phyloP scores from a whole-genome alignment of 2,888 invertebrate species.

The Drosophila lacicola region DNA sequence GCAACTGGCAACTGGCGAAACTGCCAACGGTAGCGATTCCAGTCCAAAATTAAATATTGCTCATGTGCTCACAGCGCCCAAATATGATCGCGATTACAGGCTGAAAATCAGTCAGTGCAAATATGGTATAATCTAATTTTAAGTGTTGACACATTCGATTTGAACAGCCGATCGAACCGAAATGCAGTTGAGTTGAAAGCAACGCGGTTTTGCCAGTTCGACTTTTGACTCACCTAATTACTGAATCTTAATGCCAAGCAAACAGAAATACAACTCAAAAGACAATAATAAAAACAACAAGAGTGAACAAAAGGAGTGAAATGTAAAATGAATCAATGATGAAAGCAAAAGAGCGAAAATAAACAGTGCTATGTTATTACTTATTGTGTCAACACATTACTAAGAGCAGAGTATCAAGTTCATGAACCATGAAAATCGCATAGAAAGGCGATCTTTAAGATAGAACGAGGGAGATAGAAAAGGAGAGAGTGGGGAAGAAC shows the following conservation, averaged over 20 bases:
- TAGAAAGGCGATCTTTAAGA: neutral
- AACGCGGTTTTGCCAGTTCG: slow-evolving; percentile 1
- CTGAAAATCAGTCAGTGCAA: slow-evolving; percentile 70
- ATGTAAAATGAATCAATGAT: too few species aligned
- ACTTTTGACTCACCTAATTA: slow-evolving; percentile 4
- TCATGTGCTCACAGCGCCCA: slow-evolving; percentile 48
- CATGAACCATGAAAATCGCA: neutral
- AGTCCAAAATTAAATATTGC: slow-evolving; percentile 71
- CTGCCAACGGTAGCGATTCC: slow-evolving; percentile 43
- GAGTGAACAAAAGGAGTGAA: too few species aligned
- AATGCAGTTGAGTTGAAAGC: slow-evolving; percentile 1
- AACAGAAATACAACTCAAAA: neutral
- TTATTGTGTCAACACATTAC: too few species aligned
- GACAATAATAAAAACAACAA: neutral
- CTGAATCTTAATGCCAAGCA: neutral
- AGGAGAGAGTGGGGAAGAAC: neutral
- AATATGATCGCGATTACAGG: slow-evolving; percentile 57
- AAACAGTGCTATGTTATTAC: too few species aligned
- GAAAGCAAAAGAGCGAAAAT: too few species aligned
- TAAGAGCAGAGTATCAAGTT: too few species aligned
- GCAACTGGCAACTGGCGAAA: slow-evolving; percentile 13
- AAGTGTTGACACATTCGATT: slow-evolving; percentile 78
- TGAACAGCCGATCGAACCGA: slow-evolving; percentile 46
- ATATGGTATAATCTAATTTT: slow-evolving; percentile 83
- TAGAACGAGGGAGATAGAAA: neutral